These are phyloP conservation scores for Molossus molossus DNA, from an alignment of 2,797 vertebrate species.

Conservation along the genomic window DNA sequence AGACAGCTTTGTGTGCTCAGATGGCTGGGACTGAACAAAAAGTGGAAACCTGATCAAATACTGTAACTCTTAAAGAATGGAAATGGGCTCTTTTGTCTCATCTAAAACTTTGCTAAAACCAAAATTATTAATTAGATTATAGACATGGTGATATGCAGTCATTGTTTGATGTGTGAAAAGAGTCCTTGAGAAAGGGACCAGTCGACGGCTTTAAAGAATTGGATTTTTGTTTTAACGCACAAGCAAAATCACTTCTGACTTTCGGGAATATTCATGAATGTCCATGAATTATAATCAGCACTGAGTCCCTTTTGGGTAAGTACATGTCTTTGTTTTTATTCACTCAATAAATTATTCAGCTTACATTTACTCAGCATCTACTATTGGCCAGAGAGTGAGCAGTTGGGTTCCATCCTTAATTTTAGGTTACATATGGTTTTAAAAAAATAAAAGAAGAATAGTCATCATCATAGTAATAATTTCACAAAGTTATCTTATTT, in stretches of 20 bases:
- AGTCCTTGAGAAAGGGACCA: background rate
- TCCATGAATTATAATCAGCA: background rate
- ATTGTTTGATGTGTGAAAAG: background rate
- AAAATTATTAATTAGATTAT: background rate
- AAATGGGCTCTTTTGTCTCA: slow-evolving; percentile 67
- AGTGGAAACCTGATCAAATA: background rate
- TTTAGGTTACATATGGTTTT: background rate
- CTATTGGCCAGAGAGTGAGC: background rate
- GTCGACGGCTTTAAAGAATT: rapidly evolving
- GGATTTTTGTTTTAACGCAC: background rate
- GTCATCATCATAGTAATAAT: too few species aligned
- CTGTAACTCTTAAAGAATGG: slow-evolving; percentile 7
- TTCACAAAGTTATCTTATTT: background rate
- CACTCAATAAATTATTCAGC: background rate
- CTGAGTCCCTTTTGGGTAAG: background rate
- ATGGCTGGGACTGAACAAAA: background rate
- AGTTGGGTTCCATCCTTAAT: background rate
- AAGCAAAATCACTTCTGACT: background rate
- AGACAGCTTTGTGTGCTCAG: slow-evolving; percentile 73
- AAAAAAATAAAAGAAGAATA: background rate
- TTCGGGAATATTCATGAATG: rapidly evolving
- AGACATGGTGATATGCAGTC: rapidly evolving
- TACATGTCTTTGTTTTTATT: background rate
- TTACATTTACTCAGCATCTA: background rate
- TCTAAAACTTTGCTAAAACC: background rate